Conservation (phyloP, 2,797 vertebrate species). For the Tangara arthus region DNA sequence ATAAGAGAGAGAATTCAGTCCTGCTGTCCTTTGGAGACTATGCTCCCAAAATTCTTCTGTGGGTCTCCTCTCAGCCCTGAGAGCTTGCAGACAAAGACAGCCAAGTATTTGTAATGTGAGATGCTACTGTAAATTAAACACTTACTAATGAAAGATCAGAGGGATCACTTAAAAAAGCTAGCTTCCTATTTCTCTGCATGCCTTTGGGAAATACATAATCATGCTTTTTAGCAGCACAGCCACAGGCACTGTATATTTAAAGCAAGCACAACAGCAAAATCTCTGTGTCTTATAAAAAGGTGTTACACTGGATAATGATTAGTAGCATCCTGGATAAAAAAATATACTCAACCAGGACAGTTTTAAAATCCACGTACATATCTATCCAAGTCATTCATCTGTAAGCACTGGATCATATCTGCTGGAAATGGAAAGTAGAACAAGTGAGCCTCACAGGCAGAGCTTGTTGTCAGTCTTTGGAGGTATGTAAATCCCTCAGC, state of each 20-base stretch:
- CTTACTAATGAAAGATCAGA: slow-evolving; percentile 55
- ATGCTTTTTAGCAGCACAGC: neutral
- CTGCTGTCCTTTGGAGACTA: neutral
- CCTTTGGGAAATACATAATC: slow-evolving; percentile 35
- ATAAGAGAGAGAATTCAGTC: neutral
- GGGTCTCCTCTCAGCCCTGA: neutral
- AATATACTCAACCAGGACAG: neutral
- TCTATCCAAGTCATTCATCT: neutral
- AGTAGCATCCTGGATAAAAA: neutral
- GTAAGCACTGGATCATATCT: neutral
- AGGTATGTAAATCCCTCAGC: neutral
- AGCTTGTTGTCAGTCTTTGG: neutral
- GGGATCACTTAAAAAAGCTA: neutral
- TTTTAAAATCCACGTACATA: neutral
- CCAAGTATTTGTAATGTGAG: neutral
- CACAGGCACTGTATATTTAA: neutral
- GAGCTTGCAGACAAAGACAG: neutral
- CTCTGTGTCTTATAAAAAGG: neutral
- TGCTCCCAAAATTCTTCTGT: neutral
- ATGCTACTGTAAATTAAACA: neutral
- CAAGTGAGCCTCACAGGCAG: neutral
- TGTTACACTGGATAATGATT: neutral
- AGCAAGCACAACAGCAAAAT: neutral
- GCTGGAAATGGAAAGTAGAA: slow-evolving; percentile 9
- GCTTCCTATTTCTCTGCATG: slow-evolving; percentile 2